Percentiles rank a stretch among this genome's conserved stretches.
Conservation (phyloP, 1,140 invertebrate species). For the Trichoplusia ni region DNA sequence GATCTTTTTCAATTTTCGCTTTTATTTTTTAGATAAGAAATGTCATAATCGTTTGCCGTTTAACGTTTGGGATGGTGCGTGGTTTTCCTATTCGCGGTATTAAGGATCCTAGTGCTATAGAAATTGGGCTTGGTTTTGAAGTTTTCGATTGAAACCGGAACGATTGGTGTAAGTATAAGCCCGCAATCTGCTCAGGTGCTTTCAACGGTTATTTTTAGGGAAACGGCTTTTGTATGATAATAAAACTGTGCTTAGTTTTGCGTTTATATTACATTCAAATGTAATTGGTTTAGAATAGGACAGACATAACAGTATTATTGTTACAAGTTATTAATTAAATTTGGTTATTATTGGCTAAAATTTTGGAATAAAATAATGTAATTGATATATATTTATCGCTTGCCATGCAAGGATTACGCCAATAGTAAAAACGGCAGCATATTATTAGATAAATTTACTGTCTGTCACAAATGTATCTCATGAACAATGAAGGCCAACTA, state of each 20-base stretch:
- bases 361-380: too few species aligned
- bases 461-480: too few species aligned
- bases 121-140: constrained; percentile 32
- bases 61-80: background rate
- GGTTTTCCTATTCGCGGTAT: background rate
- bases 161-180: constrained; percentile 67
- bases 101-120: constrained; percentile 5
- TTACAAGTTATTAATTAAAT: background rate
- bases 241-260: constrained; percentile 14
- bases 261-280: too few species aligned
- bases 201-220: constrained; percentile 44
- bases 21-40: background rate
- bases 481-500: too few species aligned
- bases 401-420: too few species aligned
- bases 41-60: background rate
- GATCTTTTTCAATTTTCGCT: background rate
- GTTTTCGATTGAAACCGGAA: constrained; percentile 50
- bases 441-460: too few species aligned
- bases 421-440: too few species aligned
- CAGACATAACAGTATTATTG: background rate
- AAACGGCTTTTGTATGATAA: constrained; percentile 46
- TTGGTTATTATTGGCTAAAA: too few species aligned
- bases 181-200: constrained; percentile 76
- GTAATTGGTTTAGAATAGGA: too few species aligned
- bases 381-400: too few species aligned